Evolutionary conservation across 2,888 invertebrate species (phyloP), one percentile per base, ranked within the genome.

Genomic region (Nymphalis polychloros): DNA sequence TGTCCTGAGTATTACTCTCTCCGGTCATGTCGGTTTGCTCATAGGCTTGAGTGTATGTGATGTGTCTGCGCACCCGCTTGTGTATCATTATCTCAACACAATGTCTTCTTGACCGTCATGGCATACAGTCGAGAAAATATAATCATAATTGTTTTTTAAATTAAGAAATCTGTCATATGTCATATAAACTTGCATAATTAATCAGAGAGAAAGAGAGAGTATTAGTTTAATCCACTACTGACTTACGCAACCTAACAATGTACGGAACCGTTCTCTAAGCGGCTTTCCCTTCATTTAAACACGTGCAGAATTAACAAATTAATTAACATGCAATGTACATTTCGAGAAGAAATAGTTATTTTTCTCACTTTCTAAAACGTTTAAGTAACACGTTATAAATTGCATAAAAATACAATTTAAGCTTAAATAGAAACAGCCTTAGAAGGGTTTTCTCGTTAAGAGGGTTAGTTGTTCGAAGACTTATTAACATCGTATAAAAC

Each of bases 401-500:
- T 31, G 1, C 10, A 52, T 52, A 23, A 52, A 52, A 52, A 23
- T 16, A 23, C 23, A 16, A 6, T 55, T 20, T 35, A 41, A 13
- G 5, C n/a, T 41, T 2, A 19, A 41, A 19, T 19, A 57, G 35
- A 57, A 57, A 57, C n/a, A 41, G n/a, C 19, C n/a, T 19, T 5
- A 19, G 31, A n/a, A n/a, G 41, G 41, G 57, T 35, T n/a, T 66
- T 31, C 35, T 55, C 59, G 65, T 66, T 66, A 35, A 61, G 53
- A 66, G 66, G 59, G 52, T 65, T 64, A 59, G 64, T 48, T 52
- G 59, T 31, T 31, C 17, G 47, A 66, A 66, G 53, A 66, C 53
- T 66, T 61, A 53, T 53, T 53, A 66, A 61, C 61, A 61, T 66
- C 53, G 61, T 61, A 61, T 66, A 66, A 61, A 66, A 66, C 66